A percentile compares a stretch with the other conserved stretches of the same genome.
These are phyloP conservation scores for Cephus pulcher DNA, from an alignment of 2,888 invertebrate genomes.

Conservation along the genomic window DNA sequence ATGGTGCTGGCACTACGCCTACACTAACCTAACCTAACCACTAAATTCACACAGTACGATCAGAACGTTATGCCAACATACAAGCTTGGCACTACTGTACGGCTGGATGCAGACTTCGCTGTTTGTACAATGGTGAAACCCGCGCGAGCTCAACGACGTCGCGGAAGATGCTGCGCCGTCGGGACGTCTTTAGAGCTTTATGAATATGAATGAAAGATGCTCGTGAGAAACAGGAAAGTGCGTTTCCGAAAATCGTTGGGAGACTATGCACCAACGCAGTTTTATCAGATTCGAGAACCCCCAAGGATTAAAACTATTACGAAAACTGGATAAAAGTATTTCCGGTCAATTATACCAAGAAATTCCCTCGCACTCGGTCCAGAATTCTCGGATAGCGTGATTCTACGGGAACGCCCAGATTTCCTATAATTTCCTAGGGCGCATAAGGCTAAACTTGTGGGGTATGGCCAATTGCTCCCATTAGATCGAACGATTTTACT, in stretches of 20 bases:
- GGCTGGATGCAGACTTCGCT: neutral
- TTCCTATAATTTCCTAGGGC: neutral
- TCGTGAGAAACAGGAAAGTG: neutral
- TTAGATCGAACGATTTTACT: neutral
- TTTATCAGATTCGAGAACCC: neutral
- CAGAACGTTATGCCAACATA: neutral
- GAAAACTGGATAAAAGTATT: neutral
- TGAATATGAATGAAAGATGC: neutral
- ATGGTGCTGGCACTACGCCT: neutral
- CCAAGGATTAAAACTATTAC: neutral
- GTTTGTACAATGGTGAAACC: neutral
- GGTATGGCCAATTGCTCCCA: neutral
- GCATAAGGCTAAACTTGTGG: neutral
- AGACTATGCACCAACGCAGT: neutral
- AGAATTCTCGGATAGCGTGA: neutral
- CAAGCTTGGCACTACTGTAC: neutral
- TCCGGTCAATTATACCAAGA: neutral
- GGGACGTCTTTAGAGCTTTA: neutral
- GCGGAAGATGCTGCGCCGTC: neutral
- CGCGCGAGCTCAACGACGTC: neutral
- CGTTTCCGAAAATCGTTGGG: neutral
- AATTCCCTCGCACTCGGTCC: neutral
- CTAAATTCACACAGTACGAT: neutral
- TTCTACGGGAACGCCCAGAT: neutral
- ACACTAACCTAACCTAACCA: neutral